A percentile compares a stretch with the other conserved stretches of the same genome.
Evolutionary conservation across 2,797 vertebrate genomes (phyloP).

Genomic region (Diglossa cyanea): DNA sequence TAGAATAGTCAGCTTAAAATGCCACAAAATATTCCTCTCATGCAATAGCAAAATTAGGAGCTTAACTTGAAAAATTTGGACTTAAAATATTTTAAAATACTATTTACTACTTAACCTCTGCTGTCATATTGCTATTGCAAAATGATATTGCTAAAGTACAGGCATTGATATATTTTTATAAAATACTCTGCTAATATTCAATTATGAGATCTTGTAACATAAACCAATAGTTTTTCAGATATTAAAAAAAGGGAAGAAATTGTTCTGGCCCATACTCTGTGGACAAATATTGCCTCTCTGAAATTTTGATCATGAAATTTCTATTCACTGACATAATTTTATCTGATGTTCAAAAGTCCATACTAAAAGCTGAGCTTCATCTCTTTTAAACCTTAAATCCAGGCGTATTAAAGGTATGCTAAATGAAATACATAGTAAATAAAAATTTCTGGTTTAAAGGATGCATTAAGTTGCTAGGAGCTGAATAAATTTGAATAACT

Average conservation of each 20-base stretch:
- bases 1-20: not conserved
- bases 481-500: not conserved
- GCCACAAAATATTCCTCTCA: not conserved
- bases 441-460: not conserved
- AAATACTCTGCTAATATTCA: not conserved
- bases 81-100: not conserved
- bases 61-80: not conserved
- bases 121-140: not conserved
- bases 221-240: not conserved
- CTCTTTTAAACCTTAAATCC: not conserved
- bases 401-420: not conserved
- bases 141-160: not conserved
- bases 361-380: not conserved
- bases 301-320: not conserved
- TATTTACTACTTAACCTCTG: not conserved
- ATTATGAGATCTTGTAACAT: not conserved
- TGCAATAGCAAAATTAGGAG: not conserved
- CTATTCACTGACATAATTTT: not conserved
- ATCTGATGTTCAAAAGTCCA: not conserved
- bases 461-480: not conserved
- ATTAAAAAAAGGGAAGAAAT: not conserved
- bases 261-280: not conserved
- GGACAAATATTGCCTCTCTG: not conserved
- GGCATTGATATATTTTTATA: not conserved
- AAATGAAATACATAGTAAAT: not conserved